A percentile compares a stretch with the other conserved stretches of the same genome.
Conservation (phyloP, 1,140 invertebrate genomes). For the Sitobion miscanthi region DNA sequence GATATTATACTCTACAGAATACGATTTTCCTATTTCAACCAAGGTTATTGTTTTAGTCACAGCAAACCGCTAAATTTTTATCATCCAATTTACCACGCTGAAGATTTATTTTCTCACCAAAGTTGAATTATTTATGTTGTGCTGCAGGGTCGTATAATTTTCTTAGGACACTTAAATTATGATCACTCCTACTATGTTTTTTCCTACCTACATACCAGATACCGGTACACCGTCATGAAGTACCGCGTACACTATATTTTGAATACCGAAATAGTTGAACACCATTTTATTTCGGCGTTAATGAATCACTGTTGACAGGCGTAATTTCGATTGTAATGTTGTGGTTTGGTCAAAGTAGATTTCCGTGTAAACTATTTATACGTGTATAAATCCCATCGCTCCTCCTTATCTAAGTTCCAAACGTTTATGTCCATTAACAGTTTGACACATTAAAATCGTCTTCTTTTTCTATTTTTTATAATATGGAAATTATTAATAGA, state of each 20-base stretch:
- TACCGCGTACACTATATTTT: not conserved
- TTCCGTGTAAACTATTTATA: not conserved
- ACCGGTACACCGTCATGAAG: too few species aligned
- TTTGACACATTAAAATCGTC: not conserved
- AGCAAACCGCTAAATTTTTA: not conserved
- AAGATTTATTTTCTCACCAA: not conserved
- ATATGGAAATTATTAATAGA: not conserved
- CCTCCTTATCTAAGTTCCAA: not conserved
- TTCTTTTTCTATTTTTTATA: not conserved
- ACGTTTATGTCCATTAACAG: not conserved
- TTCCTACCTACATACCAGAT: not conserved
- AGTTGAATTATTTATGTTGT: not conserved
- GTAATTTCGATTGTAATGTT: not conserved
- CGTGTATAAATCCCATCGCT: not conserved
- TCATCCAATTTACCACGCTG: not conserved
- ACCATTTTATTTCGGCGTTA: not conserved
- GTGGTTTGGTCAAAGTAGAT: not conserved
- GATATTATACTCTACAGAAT: not conserved
- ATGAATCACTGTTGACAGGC: not conserved
- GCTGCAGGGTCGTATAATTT: not conserved
- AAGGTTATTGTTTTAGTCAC: not conserved
- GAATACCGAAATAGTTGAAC: not conserved
- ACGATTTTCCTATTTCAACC: not conserved
- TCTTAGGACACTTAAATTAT: not conserved
- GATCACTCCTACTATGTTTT: not conserved